These are phyloP conservation scores for Trididemnum nubilum DNA, from an alignment of 23 tunicate species.

Conservation along the genomic window DNA sequence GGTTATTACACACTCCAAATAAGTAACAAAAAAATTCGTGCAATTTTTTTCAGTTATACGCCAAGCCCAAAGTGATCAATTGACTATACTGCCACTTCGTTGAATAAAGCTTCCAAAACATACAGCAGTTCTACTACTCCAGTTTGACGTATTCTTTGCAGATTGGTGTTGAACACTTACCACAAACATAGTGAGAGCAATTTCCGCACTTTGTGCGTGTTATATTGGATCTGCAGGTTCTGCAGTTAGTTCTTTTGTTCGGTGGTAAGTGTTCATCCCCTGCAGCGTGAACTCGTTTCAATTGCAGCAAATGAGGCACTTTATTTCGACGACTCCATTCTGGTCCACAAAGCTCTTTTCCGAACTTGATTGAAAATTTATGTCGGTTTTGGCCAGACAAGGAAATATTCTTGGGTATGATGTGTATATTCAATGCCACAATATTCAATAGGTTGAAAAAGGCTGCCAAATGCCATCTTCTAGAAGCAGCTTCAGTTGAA, in stretches of 20 bases:
- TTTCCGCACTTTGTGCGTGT: conserved; percentile 27
- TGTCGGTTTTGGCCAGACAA: conserved; percentile 36
- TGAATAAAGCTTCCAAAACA: neutral
- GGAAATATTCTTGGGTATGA: conserved; percentile 15
- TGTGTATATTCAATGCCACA: conserved; percentile 27
- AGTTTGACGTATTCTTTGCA: too few relatives aligned
- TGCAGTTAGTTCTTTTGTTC: conserved; percentile 25
- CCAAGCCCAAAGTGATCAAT: conserved; percentile 9
- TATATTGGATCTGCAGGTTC: conserved; percentile 22
- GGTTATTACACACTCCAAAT: too few relatives aligned
- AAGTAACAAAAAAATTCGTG: too few relatives aligned
- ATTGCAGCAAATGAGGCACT: conserved; percentile 20
- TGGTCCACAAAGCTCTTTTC: conserved; percentile 17
- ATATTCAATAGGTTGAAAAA: conserved; percentile 30
- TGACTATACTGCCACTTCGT: neutral
- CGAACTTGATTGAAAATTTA: conserved; percentile 31
- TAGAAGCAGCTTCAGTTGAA: conserved; percentile 28
- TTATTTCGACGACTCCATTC: conserved; percentile 31
- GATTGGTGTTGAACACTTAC: too few relatives aligned
- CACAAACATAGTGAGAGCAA: conserved; percentile 34
- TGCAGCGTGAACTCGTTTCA: conserved; percentile 30
- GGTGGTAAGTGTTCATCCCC: conserved; percentile 34
- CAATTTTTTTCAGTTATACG: conserved; percentile 14
- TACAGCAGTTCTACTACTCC: too few relatives aligned
- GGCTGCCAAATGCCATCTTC: conserved; percentile 37